Evolutionary conservation across 2,797 vertebrate genomes (phyloP).

Genomic region (Neosalanx taihuensis): DNA sequence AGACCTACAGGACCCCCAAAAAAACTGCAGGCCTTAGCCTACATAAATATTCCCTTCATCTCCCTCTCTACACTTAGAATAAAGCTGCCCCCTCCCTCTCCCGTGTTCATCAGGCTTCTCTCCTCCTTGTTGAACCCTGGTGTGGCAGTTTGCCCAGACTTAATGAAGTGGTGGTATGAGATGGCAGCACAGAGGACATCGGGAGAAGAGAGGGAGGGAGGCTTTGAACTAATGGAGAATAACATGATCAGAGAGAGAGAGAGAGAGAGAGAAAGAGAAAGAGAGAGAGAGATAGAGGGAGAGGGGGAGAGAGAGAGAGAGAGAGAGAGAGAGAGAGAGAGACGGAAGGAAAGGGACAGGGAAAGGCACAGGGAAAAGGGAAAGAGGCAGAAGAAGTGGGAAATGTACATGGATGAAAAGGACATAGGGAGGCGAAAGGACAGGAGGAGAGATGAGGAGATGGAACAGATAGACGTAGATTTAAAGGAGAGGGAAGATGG

Average conservation of each 20-base stretch:
- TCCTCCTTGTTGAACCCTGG: neutral
- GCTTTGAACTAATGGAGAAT: conserved; percentile 11
- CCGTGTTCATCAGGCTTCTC: neutral
- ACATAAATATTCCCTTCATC: neutral
- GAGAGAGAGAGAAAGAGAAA: neutral
- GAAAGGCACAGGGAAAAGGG: conserved; percentile 17
- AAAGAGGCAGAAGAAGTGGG: too few relatives aligned
- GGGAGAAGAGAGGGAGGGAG: neutral
- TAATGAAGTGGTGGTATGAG: conserved; percentile 13
- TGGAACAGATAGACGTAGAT: neutral
- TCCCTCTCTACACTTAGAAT: neutral
- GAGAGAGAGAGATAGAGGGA: neutral
- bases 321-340: neutral
- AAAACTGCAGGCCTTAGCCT: neutral
- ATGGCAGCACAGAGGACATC: conserved; percentile 11
- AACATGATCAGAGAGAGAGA: conserved; percentile 1
- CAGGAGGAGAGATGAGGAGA: conserved; percentile 6
- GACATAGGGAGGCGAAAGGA: conserved; percentile 6
- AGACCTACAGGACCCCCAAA: neutral
- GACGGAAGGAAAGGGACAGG: conserved; percentile 5
- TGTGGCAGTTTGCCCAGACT: conserved; percentile 54
- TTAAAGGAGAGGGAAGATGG: neutral
- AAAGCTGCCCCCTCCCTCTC: neutral
- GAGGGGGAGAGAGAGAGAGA: neutral
- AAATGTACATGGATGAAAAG: neutral